Evolutionary conservation across 2,888 invertebrate genomes (phyloP).

Genomic region (Erannis defoliaria): DNA sequence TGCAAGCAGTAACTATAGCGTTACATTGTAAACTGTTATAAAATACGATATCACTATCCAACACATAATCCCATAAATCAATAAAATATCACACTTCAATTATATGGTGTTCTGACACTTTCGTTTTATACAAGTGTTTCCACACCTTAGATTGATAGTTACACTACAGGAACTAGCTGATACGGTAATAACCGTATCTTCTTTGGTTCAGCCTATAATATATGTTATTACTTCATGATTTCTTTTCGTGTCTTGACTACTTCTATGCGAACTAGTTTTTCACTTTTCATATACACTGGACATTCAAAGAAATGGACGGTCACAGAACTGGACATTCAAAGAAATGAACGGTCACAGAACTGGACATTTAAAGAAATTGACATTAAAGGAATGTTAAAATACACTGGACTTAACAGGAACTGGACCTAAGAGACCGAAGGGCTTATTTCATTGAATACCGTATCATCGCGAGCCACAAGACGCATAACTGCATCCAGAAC

Average conservation of each 20-base stretch:
- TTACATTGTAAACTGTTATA: conserved; percentile 26
- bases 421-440: no score
- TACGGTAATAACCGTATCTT: conserved; percentile 53
- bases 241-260: conserved; percentile 4
- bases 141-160: conserved; percentile 20
- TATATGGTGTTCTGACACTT: conserved; percentile 58
- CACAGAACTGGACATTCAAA: no score
- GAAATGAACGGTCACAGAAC: no score
- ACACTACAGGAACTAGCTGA: conserved; percentile 17
- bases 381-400: no score
- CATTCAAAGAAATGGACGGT: no score
- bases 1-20: neutral
- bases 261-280: neutral
- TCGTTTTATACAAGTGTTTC: conserved; percentile 46
- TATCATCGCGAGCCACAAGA: no score
- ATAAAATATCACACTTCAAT: conserved; percentile 54
- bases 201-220: conserved; percentile 34
- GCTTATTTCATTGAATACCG: neutral
- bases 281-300: neutral
- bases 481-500: no score
- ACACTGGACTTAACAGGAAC: no score
- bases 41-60: conserved; percentile 23
- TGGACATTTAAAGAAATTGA: no score
- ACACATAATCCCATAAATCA: conserved; percentile 50
- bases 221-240: conserved; percentile 13